phyloP scores from a whole-genome alignment of 2,113 vertebrate species.

The Hippocampus mohnikei region DNA sequence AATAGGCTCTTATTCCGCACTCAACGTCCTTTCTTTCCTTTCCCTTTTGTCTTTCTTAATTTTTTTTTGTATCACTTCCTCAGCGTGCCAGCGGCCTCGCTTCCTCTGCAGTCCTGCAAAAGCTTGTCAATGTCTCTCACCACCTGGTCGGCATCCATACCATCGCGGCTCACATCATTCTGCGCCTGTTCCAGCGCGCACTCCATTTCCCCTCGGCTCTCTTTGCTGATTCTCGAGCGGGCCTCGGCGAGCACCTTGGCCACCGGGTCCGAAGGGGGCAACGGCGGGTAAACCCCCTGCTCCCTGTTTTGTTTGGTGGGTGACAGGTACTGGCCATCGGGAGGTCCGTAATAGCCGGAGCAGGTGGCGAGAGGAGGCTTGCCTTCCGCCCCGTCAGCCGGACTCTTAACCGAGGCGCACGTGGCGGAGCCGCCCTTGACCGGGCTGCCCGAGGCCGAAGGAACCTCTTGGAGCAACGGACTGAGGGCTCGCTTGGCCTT shows the following conservation, averaged over 20 bases:
- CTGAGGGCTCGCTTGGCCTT: slow-evolving; percentile 98
- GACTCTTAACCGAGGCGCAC: slow-evolving; percentile 86
- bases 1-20: slow-evolving; percentile 47
- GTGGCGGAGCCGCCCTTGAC: slow-evolving; percentile 83
- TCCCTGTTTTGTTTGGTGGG: slow-evolving; percentile 90
- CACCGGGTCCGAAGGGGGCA: slow-evolving; percentile 74
- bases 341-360: slow-evolving; percentile 78
- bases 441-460: slow-evolving; percentile 91
- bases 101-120: slow-evolving; percentile 96
- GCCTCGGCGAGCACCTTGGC: slow-evolving; percentile 93
- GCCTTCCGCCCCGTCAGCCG: slow-evolving; percentile 88
- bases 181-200: slow-evolving; percentile 87
- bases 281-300: slow-evolving; percentile 67
- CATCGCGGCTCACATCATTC: slow-evolving; percentile 80
- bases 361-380: slow-evolving; percentile 76
- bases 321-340: slow-evolving; percentile 87
- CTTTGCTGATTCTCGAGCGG: slow-evolving; percentile 74
- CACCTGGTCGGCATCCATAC: slow-evolving; percentile 92
- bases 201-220: slow-evolving; percentile 77
- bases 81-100: slow-evolving; percentile 76
- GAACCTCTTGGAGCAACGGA: slow-evolving; percentile 94
- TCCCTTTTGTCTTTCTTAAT: slow-evolving; percentile 12
- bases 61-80: slow-evolving; percentile 79
- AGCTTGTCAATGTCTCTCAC: slow-evolving; percentile 99
- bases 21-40: slow-evolving; percentile 23